phyloP scores from a whole-genome alignment of 2,113 vertebrate species.

The Epinephelus fuscoguttatus region DNA sequence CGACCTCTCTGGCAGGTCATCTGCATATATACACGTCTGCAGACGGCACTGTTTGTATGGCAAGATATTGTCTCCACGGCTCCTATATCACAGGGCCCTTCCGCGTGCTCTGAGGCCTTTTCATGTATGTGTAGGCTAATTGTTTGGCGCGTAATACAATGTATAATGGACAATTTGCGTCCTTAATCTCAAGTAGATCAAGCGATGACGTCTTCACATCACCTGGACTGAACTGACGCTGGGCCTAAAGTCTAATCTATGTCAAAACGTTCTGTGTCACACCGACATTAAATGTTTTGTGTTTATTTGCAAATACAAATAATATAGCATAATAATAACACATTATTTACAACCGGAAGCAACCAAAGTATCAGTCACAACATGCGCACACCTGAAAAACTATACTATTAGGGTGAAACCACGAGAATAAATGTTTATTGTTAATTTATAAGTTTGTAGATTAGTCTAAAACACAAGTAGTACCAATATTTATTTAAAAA shows the following conservation, averaged over 20 bases:
- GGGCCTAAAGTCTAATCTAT: too few species aligned
- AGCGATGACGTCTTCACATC: neutral
- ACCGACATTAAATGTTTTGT: neutral
- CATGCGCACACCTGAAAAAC: neutral
- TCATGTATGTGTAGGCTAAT: neutral
- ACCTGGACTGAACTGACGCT: neutral
- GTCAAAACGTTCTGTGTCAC: neutral
- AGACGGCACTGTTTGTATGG: neutral
- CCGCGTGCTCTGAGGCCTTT: neutral
- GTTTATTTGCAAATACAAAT: neutral
- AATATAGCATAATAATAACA: neutral
- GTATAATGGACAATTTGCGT: slow-evolving; percentile 6
- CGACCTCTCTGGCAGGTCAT: neutral
- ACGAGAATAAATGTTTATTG: neutral
- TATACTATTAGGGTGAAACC: neutral
- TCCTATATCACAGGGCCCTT: neutral
- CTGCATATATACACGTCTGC: neutral
- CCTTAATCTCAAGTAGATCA: neutral
- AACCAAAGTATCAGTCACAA: neutral
- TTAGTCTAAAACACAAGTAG: neutral
- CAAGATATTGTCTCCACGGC: neutral
- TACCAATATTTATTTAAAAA: too few species aligned
- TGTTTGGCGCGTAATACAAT: neutral
- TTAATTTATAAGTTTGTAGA: neutral
- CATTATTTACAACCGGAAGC: neutral